Conservation (phyloP, 2,797 vertebrate genomes). For the Pelochelys cantorii region DNA sequence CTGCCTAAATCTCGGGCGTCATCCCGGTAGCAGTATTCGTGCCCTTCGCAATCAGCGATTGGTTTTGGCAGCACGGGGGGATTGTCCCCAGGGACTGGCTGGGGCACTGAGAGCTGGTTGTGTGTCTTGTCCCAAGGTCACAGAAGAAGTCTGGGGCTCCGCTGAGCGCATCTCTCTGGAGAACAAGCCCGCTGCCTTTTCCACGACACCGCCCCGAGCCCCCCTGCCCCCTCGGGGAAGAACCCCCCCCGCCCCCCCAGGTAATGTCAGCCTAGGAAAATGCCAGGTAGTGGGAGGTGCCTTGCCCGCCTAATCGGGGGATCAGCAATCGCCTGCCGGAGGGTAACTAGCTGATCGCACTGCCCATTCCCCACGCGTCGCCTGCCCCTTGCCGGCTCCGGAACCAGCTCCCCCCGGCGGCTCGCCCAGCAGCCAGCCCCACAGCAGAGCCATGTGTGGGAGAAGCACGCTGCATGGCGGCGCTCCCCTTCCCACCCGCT, state of each 20-base stretch:
- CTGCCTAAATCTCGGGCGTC: not conserved
- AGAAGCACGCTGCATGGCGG: not conserved
- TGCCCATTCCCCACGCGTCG: too few relatives aligned
- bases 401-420: too few relatives aligned
- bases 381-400: too few relatives aligned
- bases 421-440: not conserved
- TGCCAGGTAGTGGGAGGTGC: not conserved
- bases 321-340: not conserved
- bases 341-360: not conserved
- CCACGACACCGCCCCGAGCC: not conserved
- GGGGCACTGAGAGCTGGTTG: not conserved
- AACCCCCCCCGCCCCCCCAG: not conserved
- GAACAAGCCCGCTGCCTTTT: not conserved
- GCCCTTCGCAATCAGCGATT: not conserved
- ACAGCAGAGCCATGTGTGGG: not conserved
- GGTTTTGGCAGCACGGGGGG: not conserved
- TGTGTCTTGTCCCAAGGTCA: slow-evolving; percentile 74
- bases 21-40: not conserved
- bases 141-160: slow-evolving; percentile 43
- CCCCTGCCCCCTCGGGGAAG: not conserved
- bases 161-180: slow-evolving; percentile 25
- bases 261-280: not conserved
- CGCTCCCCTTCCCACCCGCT: not conserved
- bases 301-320: not conserved
- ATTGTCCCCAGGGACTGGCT: slow-evolving; percentile 26